A percentile compares a stretch with the other conserved stretches of the same genome.
Conservation (phyloP, 2,888 invertebrate species). For the Parnassius mnemosyne region DNA sequence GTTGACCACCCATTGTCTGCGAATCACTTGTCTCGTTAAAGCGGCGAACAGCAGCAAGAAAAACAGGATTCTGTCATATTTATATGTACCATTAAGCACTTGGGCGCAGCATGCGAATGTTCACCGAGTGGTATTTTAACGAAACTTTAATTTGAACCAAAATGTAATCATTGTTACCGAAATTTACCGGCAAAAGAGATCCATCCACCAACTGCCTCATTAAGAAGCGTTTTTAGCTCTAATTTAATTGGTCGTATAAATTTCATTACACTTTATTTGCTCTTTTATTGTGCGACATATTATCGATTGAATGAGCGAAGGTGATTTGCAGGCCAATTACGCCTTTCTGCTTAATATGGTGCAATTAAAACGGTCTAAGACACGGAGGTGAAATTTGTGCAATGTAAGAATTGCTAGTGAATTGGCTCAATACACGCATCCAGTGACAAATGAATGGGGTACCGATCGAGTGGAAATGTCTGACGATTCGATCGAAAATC, state of each 20-base stretch:
- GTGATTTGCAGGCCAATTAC: slow-evolving; percentile 49
- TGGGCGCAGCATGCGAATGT: slow-evolving; percentile 45
- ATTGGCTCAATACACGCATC: slow-evolving; percentile 69
- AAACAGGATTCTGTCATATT: slow-evolving; percentile 60
- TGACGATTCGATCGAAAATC: too few relatives aligned
- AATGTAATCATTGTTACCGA: slow-evolving; percentile 51
- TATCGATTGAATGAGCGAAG: slow-evolving; percentile 39
- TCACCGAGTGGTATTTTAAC: slow-evolving; percentile 59
- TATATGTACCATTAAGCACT: slow-evolving; percentile 62
- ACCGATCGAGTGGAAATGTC: slow-evolving; percentile 54
- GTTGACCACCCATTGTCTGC: slow-evolving; percentile 64
- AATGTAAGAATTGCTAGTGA: slow-evolving; percentile 43
- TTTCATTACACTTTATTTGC: slow-evolving; percentile 50
- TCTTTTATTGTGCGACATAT: slow-evolving; percentile 37
- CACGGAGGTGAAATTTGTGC: slow-evolving; percentile 58
- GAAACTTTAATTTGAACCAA: slow-evolving; percentile 64
- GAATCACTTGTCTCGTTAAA: slow-evolving; percentile 67
- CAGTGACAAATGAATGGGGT: slow-evolving; percentile 59
- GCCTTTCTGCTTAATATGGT: slow-evolving; percentile 36
- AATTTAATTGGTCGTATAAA: slow-evolving; percentile 67
- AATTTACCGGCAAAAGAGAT: slow-evolving; percentile 46
- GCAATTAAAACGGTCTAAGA: slow-evolving; percentile 52
- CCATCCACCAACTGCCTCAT: slow-evolving; percentile 59
- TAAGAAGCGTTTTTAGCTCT: slow-evolving; percentile 52
- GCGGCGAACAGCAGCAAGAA: slow-evolving; percentile 40